Percentiles rank a stretch among this genome's conserved stretches.
Evolutionary conservation across 2,888 invertebrate genomes (phyloP).

Genomic region (Drosophila robusta): DNA sequence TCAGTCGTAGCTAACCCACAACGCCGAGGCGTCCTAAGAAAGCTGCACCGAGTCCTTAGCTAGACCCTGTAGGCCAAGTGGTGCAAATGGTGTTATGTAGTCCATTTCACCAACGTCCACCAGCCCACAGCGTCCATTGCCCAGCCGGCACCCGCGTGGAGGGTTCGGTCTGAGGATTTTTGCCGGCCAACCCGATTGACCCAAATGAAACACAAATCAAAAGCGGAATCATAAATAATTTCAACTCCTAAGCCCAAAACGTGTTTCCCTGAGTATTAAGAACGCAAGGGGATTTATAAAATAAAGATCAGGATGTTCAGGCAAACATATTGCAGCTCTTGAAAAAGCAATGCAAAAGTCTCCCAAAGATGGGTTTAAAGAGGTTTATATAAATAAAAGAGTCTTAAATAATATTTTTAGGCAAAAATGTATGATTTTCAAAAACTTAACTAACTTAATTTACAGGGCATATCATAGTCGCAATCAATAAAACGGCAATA

Average conservation of each 20-base stretch:
- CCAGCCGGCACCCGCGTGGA: slow-evolving; percentile 62
- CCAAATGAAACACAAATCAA: slow-evolving; percentile 2
- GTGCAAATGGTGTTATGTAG: not conserved
- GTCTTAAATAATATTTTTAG: not conserved
- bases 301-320: not conserved
- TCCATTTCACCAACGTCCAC: not conserved
- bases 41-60: slow-evolving; percentile 41
- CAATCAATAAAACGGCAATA: not conserved
- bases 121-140: slow-evolving; percentile 37
- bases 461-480: not conserved
- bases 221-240: not conserved
- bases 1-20: slow-evolving; percentile 1
- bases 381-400: not conserved
- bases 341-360: not conserved
- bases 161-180: slow-evolving; percentile 59
- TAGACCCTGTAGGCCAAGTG: slow-evolving; percentile 18
- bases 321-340: not conserved
- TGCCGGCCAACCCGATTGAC: slow-evolving; percentile 51
- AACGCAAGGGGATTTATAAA: not conserved
- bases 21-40: not conserved
- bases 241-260: not conserved
- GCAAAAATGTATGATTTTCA: slow-evolving; percentile 22
- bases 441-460: not conserved
- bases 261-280: not conserved
- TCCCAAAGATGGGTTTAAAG: not conserved